These are phyloP conservation scores for Gallinago stenura DNA, from an alignment of 2,797 vertebrate genomes.

Conservation along the genomic window DNA sequence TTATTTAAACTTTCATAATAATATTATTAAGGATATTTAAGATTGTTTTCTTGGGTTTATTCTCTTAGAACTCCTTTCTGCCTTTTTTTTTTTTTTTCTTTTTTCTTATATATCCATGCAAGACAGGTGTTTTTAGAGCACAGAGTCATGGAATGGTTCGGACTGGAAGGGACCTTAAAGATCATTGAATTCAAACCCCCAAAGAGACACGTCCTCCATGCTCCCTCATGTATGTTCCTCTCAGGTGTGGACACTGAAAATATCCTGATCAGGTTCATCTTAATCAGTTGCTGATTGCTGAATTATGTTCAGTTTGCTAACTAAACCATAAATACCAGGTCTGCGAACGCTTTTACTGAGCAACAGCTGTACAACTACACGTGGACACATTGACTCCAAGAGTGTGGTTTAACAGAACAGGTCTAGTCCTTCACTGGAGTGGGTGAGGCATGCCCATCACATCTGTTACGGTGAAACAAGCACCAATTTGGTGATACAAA, in stretches of 20 bases:
- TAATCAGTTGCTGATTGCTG: neutral
- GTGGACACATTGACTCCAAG: too few relatives aligned
- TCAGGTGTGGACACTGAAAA: neutral
- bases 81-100: neutral
- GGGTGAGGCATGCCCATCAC: neutral
- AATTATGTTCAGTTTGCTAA: neutral
- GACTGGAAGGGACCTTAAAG: too few relatives aligned
- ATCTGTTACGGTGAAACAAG: neutral
- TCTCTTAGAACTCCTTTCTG: neutral
- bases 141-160: too few relatives aligned
- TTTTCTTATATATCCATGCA: neutral
- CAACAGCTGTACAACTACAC: rapidly evolving
- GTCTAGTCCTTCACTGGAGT: rapidly evolving
- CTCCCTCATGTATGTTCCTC: neutral
- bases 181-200: too few relatives aligned
- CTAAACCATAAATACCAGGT: neutral
- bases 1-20: neutral
- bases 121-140: neutral
- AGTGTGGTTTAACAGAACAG: rapidly evolving
- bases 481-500: neutral
- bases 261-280: neutral
- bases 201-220: rapidly evolving
- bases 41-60: neutral
- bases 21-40: neutral
- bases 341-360: neutral